Base-by-base conservation (phyloP, 1,140 invertebrate species). In the Mactra quadrangularis region DNA sequence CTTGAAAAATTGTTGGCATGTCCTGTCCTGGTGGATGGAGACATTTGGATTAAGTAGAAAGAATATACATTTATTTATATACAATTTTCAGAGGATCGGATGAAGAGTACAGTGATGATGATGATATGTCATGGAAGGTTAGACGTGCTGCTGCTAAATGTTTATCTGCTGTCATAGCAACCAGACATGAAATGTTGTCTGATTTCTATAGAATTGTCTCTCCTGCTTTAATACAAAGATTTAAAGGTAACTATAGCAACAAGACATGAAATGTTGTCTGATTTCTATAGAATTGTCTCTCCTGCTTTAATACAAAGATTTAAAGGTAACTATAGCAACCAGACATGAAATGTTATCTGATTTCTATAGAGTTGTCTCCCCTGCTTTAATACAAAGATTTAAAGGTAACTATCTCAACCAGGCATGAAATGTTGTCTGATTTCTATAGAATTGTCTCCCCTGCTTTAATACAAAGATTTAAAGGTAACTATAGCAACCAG, bases 111-210 rank as follows among this genome's bases (percentile, higher is more conserved):
- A 99, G 97, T 47, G 98, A 99, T 93, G 98, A 99, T 93, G 99
- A 99, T 92, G 99, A 99, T 92, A 98, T 99, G 96, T 98, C 97
- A 77, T 99, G 99, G 99, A 99, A 99, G 94, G 95, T 96, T 19
- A 94, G 99, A 62, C 95, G 99, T 57, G 96, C 98, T 4, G 97
- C 98, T 41, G 98, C 99, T 0, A 99, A 99, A 93, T 99, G 98
- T 92, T 93, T 99, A 6, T 98, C 99, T 93, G 97, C 98, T 11
- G 95, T 99, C 25, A 97, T 99, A 81, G 95, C 96, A 0, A 99
- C 97, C 0, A 95, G 98, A 78, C 96, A 97, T 85, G 98, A 99
- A 91, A 95, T 98, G 85, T 92, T 99, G 27, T 93, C 96, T 11
- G 97, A 99, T 74, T 96, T 99, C 92, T 99, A 86, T 35, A 96